phyloP scores from a whole-genome alignment of 2,113 vertebrate genomes.

The Plotosus lineatus region DNA sequence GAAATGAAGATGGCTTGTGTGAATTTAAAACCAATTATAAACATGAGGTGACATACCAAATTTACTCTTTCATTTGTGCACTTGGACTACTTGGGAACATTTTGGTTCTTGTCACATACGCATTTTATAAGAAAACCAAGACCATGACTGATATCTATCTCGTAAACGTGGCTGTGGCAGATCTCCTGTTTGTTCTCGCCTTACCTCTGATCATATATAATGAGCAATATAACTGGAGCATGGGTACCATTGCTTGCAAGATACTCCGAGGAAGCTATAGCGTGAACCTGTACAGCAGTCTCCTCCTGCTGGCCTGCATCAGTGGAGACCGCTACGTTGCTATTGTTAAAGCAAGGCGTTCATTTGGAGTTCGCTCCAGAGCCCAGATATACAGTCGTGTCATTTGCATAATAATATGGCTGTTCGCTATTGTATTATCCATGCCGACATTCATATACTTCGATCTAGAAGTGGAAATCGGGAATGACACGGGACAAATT shows the following conservation, averaged over 20 bases:
- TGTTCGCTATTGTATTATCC: slow-evolving; percentile 71
- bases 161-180: slow-evolving; percentile 84
- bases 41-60: slow-evolving; percentile 34
- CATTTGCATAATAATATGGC: slow-evolving; percentile 81
- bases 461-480: slow-evolving; percentile 45
- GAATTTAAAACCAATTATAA: slow-evolving; percentile 20
- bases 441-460: slow-evolving; percentile 77
- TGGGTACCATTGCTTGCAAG: slow-evolving; percentile 77
- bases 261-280: slow-evolving; percentile 78
- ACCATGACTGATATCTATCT: slow-evolving; percentile 92
- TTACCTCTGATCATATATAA: slow-evolving; percentile 84
- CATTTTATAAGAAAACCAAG: slow-evolving; percentile 81
- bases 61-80: slow-evolving; percentile 78
- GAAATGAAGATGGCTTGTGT: slow-evolving; percentile 42
- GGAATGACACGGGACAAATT: rapidly evolving
- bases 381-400: slow-evolving; percentile 65
- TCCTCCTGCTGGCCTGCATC: slow-evolving; percentile 88
- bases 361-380: slow-evolving; percentile 73
- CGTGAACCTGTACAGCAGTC: slow-evolving; percentile 89
- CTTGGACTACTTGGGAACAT: slow-evolving; percentile 84
- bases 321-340: slow-evolving; percentile 87
- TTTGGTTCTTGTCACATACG: slow-evolving; percentile 85
- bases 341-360: slow-evolving; percentile 84
- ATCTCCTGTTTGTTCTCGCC: slow-evolving; percentile 84
- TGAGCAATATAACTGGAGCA: slow-evolving; percentile 74